phyloP scores from a whole-genome alignment of 1,140 invertebrate species.

The Drosophila burlai region DNA sequence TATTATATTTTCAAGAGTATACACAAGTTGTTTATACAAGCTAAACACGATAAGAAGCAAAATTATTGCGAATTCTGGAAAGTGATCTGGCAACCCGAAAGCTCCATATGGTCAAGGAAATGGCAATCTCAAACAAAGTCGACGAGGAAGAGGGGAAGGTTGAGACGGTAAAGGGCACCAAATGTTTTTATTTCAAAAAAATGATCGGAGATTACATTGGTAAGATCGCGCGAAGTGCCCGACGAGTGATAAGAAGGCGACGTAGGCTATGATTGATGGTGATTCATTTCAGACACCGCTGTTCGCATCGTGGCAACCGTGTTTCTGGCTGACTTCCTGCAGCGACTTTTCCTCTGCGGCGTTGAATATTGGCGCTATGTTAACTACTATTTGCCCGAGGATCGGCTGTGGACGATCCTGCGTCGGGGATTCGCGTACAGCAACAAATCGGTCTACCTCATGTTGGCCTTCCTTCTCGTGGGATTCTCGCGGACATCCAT shows the following conservation, averaged over 20 bases:
- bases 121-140: constrained; percentile 21
- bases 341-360: constrained; percentile 16
- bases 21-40: constrained; percentile 2
- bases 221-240: constrained; percentile 3
- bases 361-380: constrained; percentile 33
- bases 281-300: constrained; percentile 40
- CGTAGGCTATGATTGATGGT: neutral
- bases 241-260: neutral
- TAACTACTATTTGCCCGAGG: constrained; percentile 49
- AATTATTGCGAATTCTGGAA: neutral
- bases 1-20: neutral
- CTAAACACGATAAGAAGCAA: neutral
- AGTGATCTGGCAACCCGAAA: constrained; percentile 18
- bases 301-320: constrained; percentile 38
- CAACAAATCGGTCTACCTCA: constrained; percentile 9
- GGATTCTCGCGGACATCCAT: constrained; percentile 41
- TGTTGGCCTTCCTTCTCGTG: constrained; percentile 18
- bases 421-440: constrained; percentile 32
- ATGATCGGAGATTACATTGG: constrained; percentile 40
- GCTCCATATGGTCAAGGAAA: constrained; percentile 2
- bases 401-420: constrained; percentile 40
- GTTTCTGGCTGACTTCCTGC: constrained; percentile 44
- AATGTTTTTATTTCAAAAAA: constrained; percentile 32
- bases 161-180: neutral
- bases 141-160: neutral